Base-by-base conservation (phyloP, 1,140 invertebrate genomes). In the Rhopalosiphum padi region DNA sequence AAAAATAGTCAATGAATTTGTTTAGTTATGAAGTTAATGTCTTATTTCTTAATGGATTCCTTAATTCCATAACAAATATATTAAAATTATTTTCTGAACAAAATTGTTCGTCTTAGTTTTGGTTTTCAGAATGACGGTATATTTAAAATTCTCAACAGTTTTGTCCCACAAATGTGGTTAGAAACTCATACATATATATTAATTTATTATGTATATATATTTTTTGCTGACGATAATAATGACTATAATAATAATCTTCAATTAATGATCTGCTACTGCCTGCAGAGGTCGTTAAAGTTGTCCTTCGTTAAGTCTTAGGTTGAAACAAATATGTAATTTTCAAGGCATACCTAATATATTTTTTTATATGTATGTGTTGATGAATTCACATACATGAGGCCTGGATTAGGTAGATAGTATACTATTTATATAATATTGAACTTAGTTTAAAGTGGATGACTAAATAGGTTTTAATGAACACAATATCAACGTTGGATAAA, bases 171-270 rank as follows among this genome's bases (percentile, higher is more conserved):
- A 90, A 23, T 90, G 88, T 90, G 37, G 89, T 60, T 53, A 90
- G 25, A 60, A 55, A 46, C 37, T 90, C 55, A 90, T 90, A 68
- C 53, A 90, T 90, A 90, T 90, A 90, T 90, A 90, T 90, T 90
- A 68, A 90, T 90, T 51, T 37, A 25, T 68, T 43, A n/a, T n/a
- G n/a, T 43, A 41, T 51, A 43, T 25, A n/a, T 85, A 25, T 30
- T 48, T 46, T 89, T 37, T 23, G 35, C 53, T 46, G 25, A 43
- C 25, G 53, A 37, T 90, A 90, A 90, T 90, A 68, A 90, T 30
- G 21, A 68, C 37, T 37, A 41, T 68, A 77, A 77, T 77, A 77
- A 77, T 77, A 77, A 77, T 92, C 68, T 35, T 83, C n/a, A 92
- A 91, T 68, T 91, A 91, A 83, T 83, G 68, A 92, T 46, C 60